Conservation (phyloP, 1,140 invertebrate species). For the Halesus radiatus region DNA sequence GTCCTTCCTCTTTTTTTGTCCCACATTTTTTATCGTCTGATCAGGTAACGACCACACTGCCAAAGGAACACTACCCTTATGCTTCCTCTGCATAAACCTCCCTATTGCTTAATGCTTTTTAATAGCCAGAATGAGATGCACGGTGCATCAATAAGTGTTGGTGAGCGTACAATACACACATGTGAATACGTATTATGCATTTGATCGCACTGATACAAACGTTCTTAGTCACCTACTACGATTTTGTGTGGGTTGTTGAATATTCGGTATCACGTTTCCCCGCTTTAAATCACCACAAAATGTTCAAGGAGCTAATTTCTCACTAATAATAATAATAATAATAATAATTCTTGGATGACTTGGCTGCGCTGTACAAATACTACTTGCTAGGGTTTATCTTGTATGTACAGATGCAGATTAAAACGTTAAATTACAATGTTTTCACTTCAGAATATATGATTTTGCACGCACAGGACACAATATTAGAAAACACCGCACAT, state of each 20-base stretch:
- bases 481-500: too few relatives aligned
- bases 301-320: too few relatives aligned
- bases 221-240: not conserved
- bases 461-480: too few relatives aligned
- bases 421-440: too few relatives aligned
- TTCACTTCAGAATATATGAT: too few relatives aligned
- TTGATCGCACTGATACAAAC: not conserved
- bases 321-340: too few relatives aligned
- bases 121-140: not conserved
- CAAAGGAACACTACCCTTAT: not conserved
- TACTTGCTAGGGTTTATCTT: too few relatives aligned
- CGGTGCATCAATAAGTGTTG: constrained; percentile 3
- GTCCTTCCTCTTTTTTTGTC: constrained; percentile 32
- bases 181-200: not conserved
- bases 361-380: too few relatives aligned
- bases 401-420: too few relatives aligned
- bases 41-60: not conserved
- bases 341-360: too few relatives aligned
- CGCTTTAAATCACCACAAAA: too few relatives aligned
- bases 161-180: constrained; percentile 11
- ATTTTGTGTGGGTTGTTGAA: not conserved
- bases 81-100: not conserved
- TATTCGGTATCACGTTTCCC: not conserved
- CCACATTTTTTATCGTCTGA: constrained; percentile 25
- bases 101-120: not conserved